These are phyloP conservation scores for Scylla paramamosain DNA, from an alignment of 1,140 invertebrate genomes.

Conservation along the genomic window DNA sequence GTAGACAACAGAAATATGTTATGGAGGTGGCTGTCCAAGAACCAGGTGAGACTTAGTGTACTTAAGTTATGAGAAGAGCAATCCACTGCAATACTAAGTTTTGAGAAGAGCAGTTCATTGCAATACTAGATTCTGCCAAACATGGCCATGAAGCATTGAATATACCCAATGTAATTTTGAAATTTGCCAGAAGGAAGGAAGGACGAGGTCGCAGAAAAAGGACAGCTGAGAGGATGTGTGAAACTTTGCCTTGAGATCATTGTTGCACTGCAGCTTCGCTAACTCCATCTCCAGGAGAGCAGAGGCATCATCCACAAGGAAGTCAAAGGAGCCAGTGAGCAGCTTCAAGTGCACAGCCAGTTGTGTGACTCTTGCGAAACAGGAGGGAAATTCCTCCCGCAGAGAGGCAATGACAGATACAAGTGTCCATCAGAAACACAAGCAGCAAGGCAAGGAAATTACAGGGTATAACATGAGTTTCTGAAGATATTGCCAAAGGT, in stretches of 20 bases:
- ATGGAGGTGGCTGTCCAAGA: too few species aligned
- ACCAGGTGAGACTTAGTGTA: conserved; percentile 46
- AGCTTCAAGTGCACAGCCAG: background rate
- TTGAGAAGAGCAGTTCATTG: conserved; percentile 47
- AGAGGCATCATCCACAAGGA: background rate
- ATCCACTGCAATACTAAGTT: background rate
- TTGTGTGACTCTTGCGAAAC: background rate
- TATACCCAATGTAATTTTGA: conserved; percentile 47
- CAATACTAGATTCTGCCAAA: background rate
- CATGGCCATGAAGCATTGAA: background rate
- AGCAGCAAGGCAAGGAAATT: background rate
- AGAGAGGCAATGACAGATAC: background rate
- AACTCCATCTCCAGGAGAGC: background rate
- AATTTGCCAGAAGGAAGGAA: too few species aligned
- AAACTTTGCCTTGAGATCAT: background rate
- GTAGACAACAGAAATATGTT: too few species aligned
- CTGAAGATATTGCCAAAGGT: too few species aligned
- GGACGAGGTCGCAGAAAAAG: too few species aligned
- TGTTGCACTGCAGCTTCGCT: background rate
- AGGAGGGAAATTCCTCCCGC: background rate
- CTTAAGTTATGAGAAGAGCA: background rate
- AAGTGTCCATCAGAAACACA: background rate
- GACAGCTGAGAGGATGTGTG: background rate
- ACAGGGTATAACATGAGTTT: background rate
- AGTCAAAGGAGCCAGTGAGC: background rate